phyloP scores from a whole-genome alignment of 2,113 vertebrate genomes.

The Geococcyx californianus region DNA sequence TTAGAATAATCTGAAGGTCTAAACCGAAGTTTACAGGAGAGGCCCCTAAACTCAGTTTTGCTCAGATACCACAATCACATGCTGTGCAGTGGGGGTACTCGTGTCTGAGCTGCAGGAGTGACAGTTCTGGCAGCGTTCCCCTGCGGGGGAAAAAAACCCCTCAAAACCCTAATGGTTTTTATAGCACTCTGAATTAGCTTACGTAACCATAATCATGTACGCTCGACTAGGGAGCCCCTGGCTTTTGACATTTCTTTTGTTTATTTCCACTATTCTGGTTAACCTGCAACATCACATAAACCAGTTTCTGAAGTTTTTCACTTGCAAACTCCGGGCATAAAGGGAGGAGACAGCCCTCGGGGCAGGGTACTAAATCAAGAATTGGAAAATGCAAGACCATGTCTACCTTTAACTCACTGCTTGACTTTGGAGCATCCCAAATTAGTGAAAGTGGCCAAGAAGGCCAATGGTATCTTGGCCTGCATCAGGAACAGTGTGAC shows the following conservation, averaged over 20 bases:
- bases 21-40: background rate
- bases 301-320: background rate
- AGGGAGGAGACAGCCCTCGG: background rate
- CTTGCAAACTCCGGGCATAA: background rate
- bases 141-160: background rate
- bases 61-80: background rate
- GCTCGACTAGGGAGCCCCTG: background rate
- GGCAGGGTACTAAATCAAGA: background rate
- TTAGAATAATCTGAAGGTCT: background rate
- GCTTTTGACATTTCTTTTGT: background rate
- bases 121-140: background rate
- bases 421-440: background rate
- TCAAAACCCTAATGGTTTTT: background rate
- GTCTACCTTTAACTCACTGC: background rate
- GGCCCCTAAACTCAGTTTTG: background rate
- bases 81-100: background rate
- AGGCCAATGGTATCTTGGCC: no score
- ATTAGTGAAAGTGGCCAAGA: no score
- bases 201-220: constrained; percentile 4
- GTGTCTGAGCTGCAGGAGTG: background rate
- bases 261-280: background rate
- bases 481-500: no score
- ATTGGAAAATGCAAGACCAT: background rate
- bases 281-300: background rate
- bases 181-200: background rate